Evolutionary conservation across 2,888 invertebrate species (phyloP).

Genomic region (Plusia festucae): DNA sequence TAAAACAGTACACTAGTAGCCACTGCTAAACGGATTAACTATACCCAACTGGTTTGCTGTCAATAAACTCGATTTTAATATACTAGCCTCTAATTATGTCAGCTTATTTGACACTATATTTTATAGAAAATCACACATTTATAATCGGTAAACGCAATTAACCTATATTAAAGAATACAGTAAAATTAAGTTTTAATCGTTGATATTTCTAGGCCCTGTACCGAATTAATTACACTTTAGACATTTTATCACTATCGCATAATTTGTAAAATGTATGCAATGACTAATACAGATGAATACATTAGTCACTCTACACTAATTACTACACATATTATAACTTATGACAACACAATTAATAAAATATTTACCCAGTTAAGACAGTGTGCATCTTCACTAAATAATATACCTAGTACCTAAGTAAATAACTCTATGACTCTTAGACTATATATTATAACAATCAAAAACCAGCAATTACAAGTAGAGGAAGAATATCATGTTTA

Average conservation of each 20-base stretch:
- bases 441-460: no score
- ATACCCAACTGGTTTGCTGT: conserved; percentile 46
- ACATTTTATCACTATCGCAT: conserved; percentile 26
- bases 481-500: no score
- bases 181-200: conserved; percentile 30
- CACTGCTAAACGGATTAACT: conserved; percentile 51
- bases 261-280: not conserved
- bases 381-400: not conserved
- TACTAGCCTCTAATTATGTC: conserved; percentile 45
- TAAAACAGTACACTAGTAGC: conserved; percentile 50
- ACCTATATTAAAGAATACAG: conserved; percentile 38
- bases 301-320: conserved; percentile 38
- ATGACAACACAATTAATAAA: conserved; percentile 11
- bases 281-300: conserved; percentile 24
- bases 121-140: conserved; percentile 39
- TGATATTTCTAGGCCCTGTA: conserved; percentile 26
- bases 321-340: not conserved
- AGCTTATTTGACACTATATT: conserved; percentile 39
- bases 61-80: conserved; percentile 44
- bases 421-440: no score
- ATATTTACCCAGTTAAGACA: not conserved
- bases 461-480: not conserved
- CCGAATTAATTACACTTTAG: conserved; percentile 34
- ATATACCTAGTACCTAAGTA: no score
- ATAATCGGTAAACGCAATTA: conserved; percentile 37